Evolutionary conservation across 2,888 invertebrate genomes (phyloP), one percentile per base, ranked within the genome.

Genomic region (Pseudanteris insignis): DNA sequence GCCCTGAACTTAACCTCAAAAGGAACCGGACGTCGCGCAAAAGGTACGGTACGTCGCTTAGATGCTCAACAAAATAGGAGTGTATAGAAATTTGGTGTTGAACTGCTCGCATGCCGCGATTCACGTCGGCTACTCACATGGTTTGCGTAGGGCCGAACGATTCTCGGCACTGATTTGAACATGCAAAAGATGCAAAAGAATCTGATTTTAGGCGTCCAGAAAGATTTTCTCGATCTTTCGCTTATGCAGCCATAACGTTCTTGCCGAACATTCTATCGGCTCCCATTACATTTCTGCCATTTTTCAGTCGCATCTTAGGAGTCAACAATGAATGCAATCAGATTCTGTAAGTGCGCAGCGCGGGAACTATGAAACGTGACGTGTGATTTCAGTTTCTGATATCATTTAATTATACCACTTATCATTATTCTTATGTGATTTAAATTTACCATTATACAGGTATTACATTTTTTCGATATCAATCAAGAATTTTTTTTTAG

Each of bases 281-380:
- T 48, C 37, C 32, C 32, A 48, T 48, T 38, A 48, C 24, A 15
- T 37, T 38, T 30, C 48, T 48, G 48, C 48, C 48, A 48, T 48
- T 48, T 48, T 48, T 48, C 25, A 8, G 32, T 48, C 36, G 47
- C 36, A 47, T 47, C 47, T 36, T 36, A 25, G 10, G 11, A 37
- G 37, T 37, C 48, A 38, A 48, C 48, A 38, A 38, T 38, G 30
- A 48, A 32, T 30, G 48, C 48, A 11, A 8, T 29, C 37, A 18
- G 37, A 47, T 7, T 21, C 29, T 37, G 33, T 26, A 26, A 21
- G 8, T 18, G 41, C 41, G 41, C 41, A 30, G 38, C 38, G 48
- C 48, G 47, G 48, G 48, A 48, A 48, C 25, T 48, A 36, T 13
- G 18, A 46, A 38, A 3, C 4, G 26, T 26, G 4, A 7, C 26